phyloP scores from a whole-genome alignment of 2,797 vertebrate genomes.

The Mormyrops attenuatus region DNA sequence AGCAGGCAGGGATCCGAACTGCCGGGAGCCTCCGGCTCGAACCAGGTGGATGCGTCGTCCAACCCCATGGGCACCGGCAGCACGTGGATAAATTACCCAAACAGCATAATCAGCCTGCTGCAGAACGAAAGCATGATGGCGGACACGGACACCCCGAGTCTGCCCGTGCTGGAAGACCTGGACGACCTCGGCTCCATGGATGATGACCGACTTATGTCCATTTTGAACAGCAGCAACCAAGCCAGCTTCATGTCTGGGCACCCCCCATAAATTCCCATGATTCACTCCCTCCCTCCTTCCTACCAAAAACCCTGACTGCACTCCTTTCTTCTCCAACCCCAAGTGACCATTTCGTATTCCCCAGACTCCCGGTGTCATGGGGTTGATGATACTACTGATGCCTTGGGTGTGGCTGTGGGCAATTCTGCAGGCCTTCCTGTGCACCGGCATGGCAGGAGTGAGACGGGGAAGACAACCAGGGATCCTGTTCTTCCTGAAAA shows the following conservation, averaged over 20 bases:
- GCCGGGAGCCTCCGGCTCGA: neutral
- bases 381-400: neutral
- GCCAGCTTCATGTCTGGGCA: constrained; percentile 55
- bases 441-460: neutral
- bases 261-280: constrained; percentile 41
- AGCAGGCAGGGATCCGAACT: constrained; percentile 30
- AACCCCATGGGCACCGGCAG: constrained; percentile 34
- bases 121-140: constrained; percentile 52
- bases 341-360: neutral
- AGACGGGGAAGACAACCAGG: neutral
- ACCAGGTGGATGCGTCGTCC: constrained; percentile 25
- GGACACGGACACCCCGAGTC: neutral
- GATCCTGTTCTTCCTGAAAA: neutral
- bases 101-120: constrained; percentile 59
- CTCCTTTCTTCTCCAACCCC: neutral
- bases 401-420: neutral
- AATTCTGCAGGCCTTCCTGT: neutral
- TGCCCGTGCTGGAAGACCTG: constrained; percentile 48
- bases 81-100: constrained; percentile 68
- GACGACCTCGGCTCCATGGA: constrained; percentile 58
- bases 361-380: neutral
- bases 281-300: neutral
- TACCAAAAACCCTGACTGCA: neutral
- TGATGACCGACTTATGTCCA: constrained; percentile 67
- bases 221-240: constrained; percentile 50